Percentiles rank a stretch among this genome's conserved stretches.
Evolutionary conservation across 2,888 invertebrate species (phyloP).

Genomic region (Scaptomyza tumidula): DNA sequence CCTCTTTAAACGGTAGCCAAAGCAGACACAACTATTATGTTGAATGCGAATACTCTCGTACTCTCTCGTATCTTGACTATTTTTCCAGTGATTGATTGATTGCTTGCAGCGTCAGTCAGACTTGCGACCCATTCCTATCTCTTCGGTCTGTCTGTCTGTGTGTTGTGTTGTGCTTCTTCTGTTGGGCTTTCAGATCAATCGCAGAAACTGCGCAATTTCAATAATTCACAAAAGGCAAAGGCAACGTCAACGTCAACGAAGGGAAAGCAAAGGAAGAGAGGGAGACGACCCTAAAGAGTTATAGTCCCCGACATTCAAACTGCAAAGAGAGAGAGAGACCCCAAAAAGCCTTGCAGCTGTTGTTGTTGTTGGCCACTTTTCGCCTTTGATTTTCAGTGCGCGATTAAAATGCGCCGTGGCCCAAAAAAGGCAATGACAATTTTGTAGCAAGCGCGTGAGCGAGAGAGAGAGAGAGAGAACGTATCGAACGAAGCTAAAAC

Average conservation of each 20-base stretch:
- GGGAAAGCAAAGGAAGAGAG: neutral
- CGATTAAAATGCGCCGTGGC: conserved; percentile 60
- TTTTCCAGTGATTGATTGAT: conserved; percentile 72
- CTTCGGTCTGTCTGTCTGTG: conserved; percentile 1
- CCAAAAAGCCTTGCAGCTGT: conserved; percentile 35
- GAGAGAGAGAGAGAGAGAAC: neutral
- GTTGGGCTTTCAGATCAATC: conserved; percentile 57
- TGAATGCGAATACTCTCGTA: conserved; percentile 4
- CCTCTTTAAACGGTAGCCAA: conserved; percentile 47
- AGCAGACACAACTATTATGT: neutral
- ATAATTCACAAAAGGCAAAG: conserved; percentile 72
- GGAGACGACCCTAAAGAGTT: conserved; percentile 44
- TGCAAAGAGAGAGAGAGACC: conserved; percentile 49
- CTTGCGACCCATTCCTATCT: conserved; percentile 1
- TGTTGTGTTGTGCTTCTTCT: conserved; percentile 6
- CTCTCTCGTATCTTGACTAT: conserved; percentile 57
- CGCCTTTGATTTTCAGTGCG: conserved; percentile 62
- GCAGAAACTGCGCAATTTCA: conserved; percentile 73
- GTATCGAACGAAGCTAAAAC: conserved; percentile 11
- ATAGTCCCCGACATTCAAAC: conserved; percentile 43
- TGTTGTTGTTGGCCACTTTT: conserved; percentile 49
- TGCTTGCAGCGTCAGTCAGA: conserved; percentile 55
- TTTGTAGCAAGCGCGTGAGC: conserved; percentile 46
- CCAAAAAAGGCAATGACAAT: conserved; percentile 72
- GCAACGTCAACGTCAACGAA: conserved; percentile 54